Evolutionary conservation across 2,797 vertebrate species (phyloP), one percentile per base, ranked within the genome.

Genomic region (Phrynocephalus forsythii): DNA sequence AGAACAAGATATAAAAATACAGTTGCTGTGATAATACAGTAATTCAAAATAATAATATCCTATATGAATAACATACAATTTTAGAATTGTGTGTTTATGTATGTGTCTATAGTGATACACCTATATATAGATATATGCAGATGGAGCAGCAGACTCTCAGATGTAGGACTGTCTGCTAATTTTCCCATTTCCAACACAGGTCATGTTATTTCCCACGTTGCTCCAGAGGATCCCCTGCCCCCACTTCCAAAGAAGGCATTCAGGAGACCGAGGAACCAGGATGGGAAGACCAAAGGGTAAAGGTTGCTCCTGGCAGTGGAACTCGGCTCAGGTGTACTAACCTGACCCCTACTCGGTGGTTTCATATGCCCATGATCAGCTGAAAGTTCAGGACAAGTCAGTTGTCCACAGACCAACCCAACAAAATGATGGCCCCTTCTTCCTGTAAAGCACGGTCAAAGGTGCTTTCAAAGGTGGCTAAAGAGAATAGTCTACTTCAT

Each of bases 361-460:
- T 56, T 28, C 56, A 3, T 0, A 0, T 10, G 6, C 33, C 0
- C 0, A 71, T 79, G 78, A 83, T 79, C 26, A 26, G 28, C 5
- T 22, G 18, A 67, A 73, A 52, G 26, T 75, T 16, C 63, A 28
- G 33, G 66, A 28, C 44, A 56, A 28, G 15, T 77, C 28, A 7
- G 30, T 87, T 56, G 24, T 26, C n/a, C 3, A 50, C n/a, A 63
- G 30, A 8, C 11, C 26, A 79, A 33, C 38, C 13, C 20, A 30
- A 26, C 15, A 75, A 67, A 66, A 28, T 30, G 50, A 60, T 73
- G 20, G 30, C 22, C 8, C 8, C 20, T 44, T 18, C 48, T 38
- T 24, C 73, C 6, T 69, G 9, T 71, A 68, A 68, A 66, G 15
- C 5, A 56, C 52, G 2, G 52, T 56, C 33, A 30, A 22, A n/a